Conservation (phyloP, 2,888 invertebrate genomes). For the Cantharis flavilabris region DNA sequence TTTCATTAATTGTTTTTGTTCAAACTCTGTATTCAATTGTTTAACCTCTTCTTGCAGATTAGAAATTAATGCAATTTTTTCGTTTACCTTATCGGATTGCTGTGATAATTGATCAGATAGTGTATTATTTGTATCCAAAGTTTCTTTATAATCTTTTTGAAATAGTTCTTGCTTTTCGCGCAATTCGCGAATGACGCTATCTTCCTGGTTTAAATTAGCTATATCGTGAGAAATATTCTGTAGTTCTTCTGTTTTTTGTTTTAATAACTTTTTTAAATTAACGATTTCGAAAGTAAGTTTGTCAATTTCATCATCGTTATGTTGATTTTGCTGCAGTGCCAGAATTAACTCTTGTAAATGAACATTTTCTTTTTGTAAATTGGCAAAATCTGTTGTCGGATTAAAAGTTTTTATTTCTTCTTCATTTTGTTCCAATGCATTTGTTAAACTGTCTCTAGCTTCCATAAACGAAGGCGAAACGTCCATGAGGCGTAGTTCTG, state of each 20-base stretch:
- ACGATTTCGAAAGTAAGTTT: neutral
- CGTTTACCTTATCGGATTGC: neutral
- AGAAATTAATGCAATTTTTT: neutral
- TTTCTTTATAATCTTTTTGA: conserved; percentile 4
- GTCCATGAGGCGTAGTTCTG: neutral
- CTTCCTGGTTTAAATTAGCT: neutral
- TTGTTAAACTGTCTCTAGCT: neutral
- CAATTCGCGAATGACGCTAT: neutral
- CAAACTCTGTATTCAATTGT: neutral
- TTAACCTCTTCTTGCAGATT: neutral
- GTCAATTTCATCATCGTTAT: neutral
- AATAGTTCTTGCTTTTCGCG: neutral
- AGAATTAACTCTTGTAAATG: neutral
- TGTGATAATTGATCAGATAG: neutral
- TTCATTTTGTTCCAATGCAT: neutral
- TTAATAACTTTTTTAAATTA: neutral
- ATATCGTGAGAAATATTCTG: neutral
- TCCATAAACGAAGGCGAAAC: neutral
- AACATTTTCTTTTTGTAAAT: conserved; percentile 8
- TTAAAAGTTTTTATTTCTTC: neutral
- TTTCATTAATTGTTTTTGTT: neutral
- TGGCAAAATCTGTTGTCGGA: neutral
- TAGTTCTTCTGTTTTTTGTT: neutral
- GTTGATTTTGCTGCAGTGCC: neutral
- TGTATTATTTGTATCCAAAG: neutral